A percentile compares a stretch with the other conserved stretches of the same genome.
These are phyloP conservation scores for Lota lota DNA, from an alignment of 2,113 vertebrate species.

Conservation along the genomic window DNA sequence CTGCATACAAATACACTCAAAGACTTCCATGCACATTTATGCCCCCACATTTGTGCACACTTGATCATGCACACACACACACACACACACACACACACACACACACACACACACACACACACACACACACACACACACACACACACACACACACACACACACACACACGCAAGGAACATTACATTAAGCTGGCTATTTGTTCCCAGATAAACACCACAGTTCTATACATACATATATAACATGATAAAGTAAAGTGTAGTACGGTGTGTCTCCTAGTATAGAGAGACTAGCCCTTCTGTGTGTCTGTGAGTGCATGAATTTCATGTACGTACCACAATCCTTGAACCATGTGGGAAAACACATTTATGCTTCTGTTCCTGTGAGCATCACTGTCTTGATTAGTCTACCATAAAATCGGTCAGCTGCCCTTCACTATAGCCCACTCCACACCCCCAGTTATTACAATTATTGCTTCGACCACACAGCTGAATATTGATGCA, in stretches of 20 bases:
- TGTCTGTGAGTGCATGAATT: slow-evolving; percentile 6
- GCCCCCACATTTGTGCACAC: no score
- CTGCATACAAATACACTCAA: slow-evolving; percentile 9
- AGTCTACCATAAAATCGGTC: slow-evolving; percentile 29
- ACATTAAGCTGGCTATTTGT: no score
- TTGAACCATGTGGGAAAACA: slow-evolving; percentile 35
- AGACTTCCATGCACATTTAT: not conserved
- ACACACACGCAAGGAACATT: no score
- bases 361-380: slow-evolving; percentile 31
- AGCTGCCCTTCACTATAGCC: slow-evolving; percentile 4
- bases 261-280: no score
- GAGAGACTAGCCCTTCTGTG: not conserved
- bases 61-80: not conserved
- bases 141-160: no score
- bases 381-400: slow-evolving; percentile 46
- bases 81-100: no score
- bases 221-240: slow-evolving; percentile 4
- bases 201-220: no score
- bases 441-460: slow-evolving; percentile 37
- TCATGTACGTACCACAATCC: slow-evolving; percentile 1
- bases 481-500: slow-evolving; percentile 64
- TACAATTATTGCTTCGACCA: slow-evolving; percentile 67
- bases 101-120: no score
- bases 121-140: no score
- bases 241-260: no score